Base-by-base conservation (phyloP, 2,113 vertebrate genomes). In the Pelusios castaneus region DNA sequence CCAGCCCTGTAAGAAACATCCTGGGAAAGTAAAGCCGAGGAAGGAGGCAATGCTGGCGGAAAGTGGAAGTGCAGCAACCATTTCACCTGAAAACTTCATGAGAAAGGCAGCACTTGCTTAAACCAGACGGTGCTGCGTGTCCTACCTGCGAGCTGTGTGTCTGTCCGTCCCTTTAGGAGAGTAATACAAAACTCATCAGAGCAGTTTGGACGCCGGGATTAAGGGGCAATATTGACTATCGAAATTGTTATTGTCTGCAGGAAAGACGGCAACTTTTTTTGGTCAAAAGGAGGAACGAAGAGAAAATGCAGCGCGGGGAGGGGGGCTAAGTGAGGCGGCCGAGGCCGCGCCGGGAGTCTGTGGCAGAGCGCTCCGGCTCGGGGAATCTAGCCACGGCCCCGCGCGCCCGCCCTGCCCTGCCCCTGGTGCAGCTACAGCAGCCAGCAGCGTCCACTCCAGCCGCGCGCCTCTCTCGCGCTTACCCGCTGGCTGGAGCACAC, bases 331-430 rank as follows among this genome's bases (percentile, higher is more conserved):
- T 27, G 73, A 24, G 24, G 25, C 25, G 73, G 2, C 73, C 73
- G 45, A 76, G 73, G 73, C 92, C 80, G 89, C 91, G 82, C 75
- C 47, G 29, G 21, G 79, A 52, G 95, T 80, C 80, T 88, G 92
- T 43, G 84, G 86, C 89, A 49, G 75, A 45, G 79, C 41, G 92
- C 43, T 13, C n/a, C 49, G 38, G 56, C 25, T 47, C 49, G 9
- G 49, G n/a, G n/a, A n/a, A n/a, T 49, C 76, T 79, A 76, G 89
- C 93, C 91, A 29, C 75, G 91, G 87, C 75, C 77, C 82, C 47
- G 7, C 47, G 13, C 49, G 49, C 49, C 9, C 49, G 49, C 49
- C 51, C 51, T 14, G 51, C 51, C 51, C 51, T 4, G 14, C 5
- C 13, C 14, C 51, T 14, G 49, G 10, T 12, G n/a, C 94, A 29